These are phyloP conservation scores for Mugil cephalus DNA, from an alignment of 2,113 vertebrate genomes.

Conservation along the genomic window DNA sequence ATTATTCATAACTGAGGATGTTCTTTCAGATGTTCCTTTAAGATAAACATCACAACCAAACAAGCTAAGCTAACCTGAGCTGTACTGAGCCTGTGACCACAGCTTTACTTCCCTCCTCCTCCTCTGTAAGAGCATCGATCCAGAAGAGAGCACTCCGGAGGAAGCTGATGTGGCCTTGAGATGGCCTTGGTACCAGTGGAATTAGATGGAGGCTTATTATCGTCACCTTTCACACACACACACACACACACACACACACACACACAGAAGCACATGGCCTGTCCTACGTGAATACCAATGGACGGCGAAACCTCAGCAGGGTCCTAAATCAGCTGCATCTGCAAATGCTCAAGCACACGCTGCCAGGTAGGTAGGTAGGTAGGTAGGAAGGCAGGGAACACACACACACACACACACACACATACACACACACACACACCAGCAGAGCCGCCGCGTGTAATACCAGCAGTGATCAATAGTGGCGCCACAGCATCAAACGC, in stretches of 20 bases:
- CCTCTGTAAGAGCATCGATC: slow-evolving; percentile 56
- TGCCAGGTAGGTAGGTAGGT: too few relatives aligned
- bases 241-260: slow-evolving; percentile 24
- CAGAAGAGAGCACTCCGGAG: slow-evolving; percentile 52
- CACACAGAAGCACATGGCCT: slow-evolving; percentile 1
- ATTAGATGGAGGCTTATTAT: slow-evolving; percentile 67
- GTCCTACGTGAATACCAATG: slow-evolving; percentile 43
- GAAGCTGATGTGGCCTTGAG: slow-evolving; percentile 70
- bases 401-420: background rate
- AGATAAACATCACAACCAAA: background rate
- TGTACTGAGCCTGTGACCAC: slow-evolving; percentile 33
- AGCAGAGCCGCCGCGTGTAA: slow-evolving; percentile 39
- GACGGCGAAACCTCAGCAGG: slow-evolving; percentile 32
- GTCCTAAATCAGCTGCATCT: slow-evolving; percentile 9
- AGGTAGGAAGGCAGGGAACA: background rate
- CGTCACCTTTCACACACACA: slow-evolving; percentile 31
- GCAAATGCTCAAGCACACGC: slow-evolving; percentile 10
- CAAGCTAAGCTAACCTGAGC: background rate
- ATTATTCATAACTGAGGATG: background rate
- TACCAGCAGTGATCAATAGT: slow-evolving; percentile 61
- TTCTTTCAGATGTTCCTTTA: background rate
- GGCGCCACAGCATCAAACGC: slow-evolving; percentile 4
- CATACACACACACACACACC: slow-evolving; percentile 14
- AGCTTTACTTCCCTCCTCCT: slow-evolving; percentile 3
- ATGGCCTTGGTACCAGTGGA: slow-evolving; percentile 60